These are phyloP conservation scores for Bimastos eiseni DNA, from an alignment of 2,888 invertebrate species.

Conservation along the genomic window DNA sequence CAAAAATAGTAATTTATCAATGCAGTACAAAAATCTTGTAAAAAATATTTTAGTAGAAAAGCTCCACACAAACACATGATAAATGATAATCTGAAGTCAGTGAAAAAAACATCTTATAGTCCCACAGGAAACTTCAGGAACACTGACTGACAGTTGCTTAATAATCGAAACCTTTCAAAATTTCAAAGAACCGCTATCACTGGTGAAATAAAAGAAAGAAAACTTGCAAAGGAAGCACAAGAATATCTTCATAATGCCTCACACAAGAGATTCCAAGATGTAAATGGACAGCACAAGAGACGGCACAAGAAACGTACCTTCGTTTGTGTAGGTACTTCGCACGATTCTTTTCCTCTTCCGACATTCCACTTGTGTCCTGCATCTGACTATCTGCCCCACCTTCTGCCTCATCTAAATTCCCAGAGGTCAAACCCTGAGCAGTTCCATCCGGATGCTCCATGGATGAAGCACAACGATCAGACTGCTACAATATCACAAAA, in stretches of 20 bases:
- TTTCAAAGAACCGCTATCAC: neutral
- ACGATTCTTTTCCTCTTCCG: neutral
- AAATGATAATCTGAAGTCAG: neutral
- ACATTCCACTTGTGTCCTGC: neutral
- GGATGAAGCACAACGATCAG: neutral
- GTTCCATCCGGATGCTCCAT: neutral
- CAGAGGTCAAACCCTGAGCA: neutral
- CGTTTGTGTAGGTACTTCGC: slow-evolving; percentile 8
- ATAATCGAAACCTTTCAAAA: neutral
- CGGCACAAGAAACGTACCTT: neutral
- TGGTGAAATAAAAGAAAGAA: neutral
- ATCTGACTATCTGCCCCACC: neutral
- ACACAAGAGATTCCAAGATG: neutral
- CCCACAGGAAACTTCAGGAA: neutral
- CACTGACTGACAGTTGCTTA: neutral
- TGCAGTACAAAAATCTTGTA: neutral
- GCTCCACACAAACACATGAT: neutral
- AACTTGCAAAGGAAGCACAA: neutral
- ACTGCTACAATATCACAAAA: neutral
- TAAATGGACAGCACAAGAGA: neutral
- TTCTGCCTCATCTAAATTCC: neutral
- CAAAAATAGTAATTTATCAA: neutral
- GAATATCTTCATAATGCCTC: neutral
- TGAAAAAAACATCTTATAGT: neutral
- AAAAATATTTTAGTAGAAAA: neutral